phyloP scores from a whole-genome alignment of 2,888 invertebrate genomes.

The Sesia apiformis region DNA sequence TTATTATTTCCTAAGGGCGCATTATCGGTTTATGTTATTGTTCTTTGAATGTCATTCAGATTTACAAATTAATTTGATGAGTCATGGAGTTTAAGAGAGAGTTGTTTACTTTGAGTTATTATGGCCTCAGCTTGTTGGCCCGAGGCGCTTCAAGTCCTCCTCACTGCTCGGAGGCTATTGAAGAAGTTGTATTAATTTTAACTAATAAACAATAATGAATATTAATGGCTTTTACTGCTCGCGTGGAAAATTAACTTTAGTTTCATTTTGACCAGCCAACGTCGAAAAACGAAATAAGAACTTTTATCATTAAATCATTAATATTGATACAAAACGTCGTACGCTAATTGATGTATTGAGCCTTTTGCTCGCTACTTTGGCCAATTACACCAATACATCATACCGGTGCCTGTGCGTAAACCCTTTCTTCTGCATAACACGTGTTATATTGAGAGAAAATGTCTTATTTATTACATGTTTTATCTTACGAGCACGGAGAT shows the following conservation, averaged over 20 bases:
- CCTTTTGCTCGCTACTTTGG: neutral
- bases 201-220: slow-evolving; percentile 44
- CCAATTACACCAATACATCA: neutral
- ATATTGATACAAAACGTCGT: slow-evolving; percentile 1
- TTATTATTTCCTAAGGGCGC: no score
- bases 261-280: slow-evolving; percentile 9
- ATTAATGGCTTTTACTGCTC: slow-evolving; percentile 30
- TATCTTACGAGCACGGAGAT: neutral
- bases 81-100: slow-evolving; percentile 14
- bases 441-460: neutral
- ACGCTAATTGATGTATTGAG: neutral
- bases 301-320: slow-evolving; percentile 8
- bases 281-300: slow-evolving; percentile 11
- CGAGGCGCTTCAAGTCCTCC: slow-evolving; percentile 10
- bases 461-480: neutral
- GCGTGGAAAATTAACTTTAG: slow-evolving; percentile 20
- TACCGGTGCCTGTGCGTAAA: neutral
- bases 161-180: slow-evolving; percentile 19
- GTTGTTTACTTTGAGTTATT: slow-evolving; percentile 27
- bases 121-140: slow-evolving; percentile 13
- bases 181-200: slow-evolving; percentile 38
- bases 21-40: neutral
- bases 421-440: neutral
- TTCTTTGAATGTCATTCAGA: slow-evolving; percentile 9
- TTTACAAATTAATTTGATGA: slow-evolving; percentile 20